phyloP scores from a whole-genome alignment of 2,113 vertebrate genomes.

The Paedocypris sp. region DNA sequence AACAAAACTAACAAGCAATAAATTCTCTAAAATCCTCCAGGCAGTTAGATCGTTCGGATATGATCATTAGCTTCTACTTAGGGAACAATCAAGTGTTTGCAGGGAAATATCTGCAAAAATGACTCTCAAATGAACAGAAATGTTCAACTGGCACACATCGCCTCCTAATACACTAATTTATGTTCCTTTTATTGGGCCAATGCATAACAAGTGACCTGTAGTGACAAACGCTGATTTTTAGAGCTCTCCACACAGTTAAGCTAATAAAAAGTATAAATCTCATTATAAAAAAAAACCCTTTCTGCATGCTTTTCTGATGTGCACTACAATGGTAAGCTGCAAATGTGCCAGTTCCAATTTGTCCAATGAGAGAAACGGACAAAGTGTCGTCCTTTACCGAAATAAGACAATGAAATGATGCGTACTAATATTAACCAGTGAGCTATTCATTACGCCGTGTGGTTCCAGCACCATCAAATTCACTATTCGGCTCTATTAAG shows the following conservation, averaged over 20 bases:
- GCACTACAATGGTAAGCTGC: not conserved
- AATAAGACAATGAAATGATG: not conserved
- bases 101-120: too few species aligned
- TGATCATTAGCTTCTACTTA: too few species aligned
- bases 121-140: too few species aligned
- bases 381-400: not conserved
- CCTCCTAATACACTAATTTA: not conserved
- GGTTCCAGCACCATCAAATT: not conserved
- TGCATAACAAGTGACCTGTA: conserved; percentile 31
- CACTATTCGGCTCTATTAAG: conserved; percentile 18
- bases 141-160: too few species aligned
- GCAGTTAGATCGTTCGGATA: too few species aligned
- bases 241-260: conserved; percentile 51
- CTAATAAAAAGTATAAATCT: conserved; percentile 37
- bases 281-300: conserved; percentile 49
- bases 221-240: conserved; percentile 44
- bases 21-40: too few species aligned
- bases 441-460: conserved; percentile 34
- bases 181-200: conserved; percentile 35
- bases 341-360: not conserved
- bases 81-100: too few species aligned
- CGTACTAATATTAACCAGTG: conserved; percentile 17
- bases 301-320: not conserved
- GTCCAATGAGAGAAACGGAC: not conserved
- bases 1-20: too few species aligned